Percentiles rank a stretch among this genome's conserved stretches.
phyloP scores from a whole-genome alignment of 2,888 invertebrate genomes.

The Cheiracanthium punctorium region DNA sequence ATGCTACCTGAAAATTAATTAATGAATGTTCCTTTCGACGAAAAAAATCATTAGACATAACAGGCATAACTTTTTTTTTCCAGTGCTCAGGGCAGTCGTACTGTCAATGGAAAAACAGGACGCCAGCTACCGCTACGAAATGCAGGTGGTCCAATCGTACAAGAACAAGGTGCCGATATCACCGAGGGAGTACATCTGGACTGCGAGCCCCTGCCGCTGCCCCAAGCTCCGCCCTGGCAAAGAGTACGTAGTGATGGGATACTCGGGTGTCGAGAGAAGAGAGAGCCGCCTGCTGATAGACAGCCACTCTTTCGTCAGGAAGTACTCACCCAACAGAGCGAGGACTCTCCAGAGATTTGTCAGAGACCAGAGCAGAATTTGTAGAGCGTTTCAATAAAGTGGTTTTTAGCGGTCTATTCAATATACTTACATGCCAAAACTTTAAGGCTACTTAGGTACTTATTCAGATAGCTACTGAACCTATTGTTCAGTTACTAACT shows the following conservation, averaged over 20 bases:
- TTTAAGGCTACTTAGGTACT: too few species aligned
- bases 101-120: constrained; percentile 68
- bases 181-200: constrained; percentile 73
- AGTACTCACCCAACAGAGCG: constrained; percentile 61
- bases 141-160: constrained; percentile 73
- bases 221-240: constrained; percentile 71
- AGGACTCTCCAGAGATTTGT: constrained; percentile 36
- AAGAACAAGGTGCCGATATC: constrained; percentile 73
- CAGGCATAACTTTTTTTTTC: constrained; percentile 9
- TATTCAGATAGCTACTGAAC: too few species aligned
- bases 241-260: constrained; percentile 73
- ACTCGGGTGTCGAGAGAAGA: constrained; percentile 67
- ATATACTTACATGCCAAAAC: too few species aligned
- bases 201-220: constrained; percentile 70
- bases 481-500: too few species aligned
- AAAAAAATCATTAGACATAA: too few species aligned
- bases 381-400: constrained; percentile 10
- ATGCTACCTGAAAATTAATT: neutral
- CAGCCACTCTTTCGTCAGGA: constrained; percentile 71
- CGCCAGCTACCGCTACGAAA: constrained; percentile 72
- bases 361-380: constrained; percentile 28
- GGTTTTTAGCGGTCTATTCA: too few species aligned
- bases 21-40: too few species aligned
- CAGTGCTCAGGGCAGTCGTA: constrained; percentile 69
- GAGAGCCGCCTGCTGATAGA: constrained; percentile 72